phyloP scores from a whole-genome alignment of 2,113 vertebrate species.

The Mellivora capensis region DNA sequence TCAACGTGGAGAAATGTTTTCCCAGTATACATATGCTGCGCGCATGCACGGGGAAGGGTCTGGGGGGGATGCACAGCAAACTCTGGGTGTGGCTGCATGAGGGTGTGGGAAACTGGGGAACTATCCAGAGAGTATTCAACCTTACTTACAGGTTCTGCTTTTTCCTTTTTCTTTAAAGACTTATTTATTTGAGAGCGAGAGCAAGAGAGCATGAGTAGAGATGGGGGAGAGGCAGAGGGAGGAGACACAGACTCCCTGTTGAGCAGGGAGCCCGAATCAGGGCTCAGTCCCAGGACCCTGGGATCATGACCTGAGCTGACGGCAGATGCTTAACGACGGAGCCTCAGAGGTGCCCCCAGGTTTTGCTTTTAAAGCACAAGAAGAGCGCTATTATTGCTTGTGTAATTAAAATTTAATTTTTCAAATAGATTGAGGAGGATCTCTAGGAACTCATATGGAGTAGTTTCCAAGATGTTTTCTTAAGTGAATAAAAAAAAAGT shows the following conservation, averaged over 20 bases:
- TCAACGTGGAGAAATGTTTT: background rate
- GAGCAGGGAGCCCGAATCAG: background rate
- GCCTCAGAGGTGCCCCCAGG: background rate
- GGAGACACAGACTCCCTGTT: background rate
- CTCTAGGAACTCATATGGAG: background rate
- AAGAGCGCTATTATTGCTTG: background rate
- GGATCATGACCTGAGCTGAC: background rate
- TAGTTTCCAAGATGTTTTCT: background rate
- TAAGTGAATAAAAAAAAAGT: background rate
- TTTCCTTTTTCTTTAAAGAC: background rate
- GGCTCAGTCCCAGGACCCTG: background rate
- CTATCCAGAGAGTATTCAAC: background rate
- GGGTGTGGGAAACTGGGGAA: background rate
- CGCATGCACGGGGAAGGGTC: background rate
- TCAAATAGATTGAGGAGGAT: background rate
- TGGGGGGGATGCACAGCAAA: background rate
- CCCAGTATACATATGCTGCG: fast-evolving
- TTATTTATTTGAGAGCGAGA: background rate
- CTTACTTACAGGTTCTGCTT: background rate
- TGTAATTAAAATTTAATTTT: background rate
- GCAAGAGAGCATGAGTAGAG: background rate
- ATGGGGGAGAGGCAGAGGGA: background rate
- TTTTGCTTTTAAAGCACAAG: background rate
- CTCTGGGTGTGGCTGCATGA: background rate
- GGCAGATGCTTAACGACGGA: background rate